phyloP scores from a whole-genome alignment of 2,888 invertebrate genomes.

The Trisateles emortualis region DNA sequence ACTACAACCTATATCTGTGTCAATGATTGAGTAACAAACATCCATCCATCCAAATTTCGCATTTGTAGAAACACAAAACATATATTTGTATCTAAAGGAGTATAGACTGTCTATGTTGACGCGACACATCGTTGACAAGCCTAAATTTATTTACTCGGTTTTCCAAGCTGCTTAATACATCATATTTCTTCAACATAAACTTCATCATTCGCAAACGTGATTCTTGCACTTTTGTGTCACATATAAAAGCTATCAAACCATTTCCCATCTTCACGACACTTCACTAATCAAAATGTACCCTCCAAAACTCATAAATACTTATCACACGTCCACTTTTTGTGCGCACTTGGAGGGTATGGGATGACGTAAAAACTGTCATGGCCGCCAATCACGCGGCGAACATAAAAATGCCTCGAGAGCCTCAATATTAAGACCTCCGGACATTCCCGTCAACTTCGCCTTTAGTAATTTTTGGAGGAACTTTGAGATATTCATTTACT shows the following conservation, averaged over 20 bases:
- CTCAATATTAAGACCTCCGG: slow-evolving; percentile 9
- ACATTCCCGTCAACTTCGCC: slow-evolving; percentile 7
- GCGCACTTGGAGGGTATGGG: slow-evolving; percentile 7
- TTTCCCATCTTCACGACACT: slow-evolving; percentile 10
- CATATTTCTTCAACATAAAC: too few species aligned
- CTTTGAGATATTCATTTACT: slow-evolving; percentile 3
- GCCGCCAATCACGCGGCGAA: slow-evolving; percentile 24
- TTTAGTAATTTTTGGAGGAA: slow-evolving; percentile 4
- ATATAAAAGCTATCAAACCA: not conserved
- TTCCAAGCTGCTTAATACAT: too few species aligned
- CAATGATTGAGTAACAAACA: too few species aligned
- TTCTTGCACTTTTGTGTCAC: not conserved
- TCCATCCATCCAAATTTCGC: too few species aligned
- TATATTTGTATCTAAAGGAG: too few species aligned
- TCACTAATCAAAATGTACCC: slow-evolving; percentile 12
- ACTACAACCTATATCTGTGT: too few species aligned
- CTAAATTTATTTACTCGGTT: too few species aligned
- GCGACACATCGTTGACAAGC: too few species aligned
- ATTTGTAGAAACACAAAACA: too few species aligned
- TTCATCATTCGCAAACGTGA: not conserved
- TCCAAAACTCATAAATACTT: slow-evolving; percentile 40
- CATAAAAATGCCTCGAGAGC: slow-evolving; percentile 23
- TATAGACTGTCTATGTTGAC: too few species aligned
- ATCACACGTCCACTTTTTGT: slow-evolving; percentile 38
- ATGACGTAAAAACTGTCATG: slow-evolving; percentile 31